Percentiles rank a stretch among this genome's conserved stretches.
phyloP scores from a whole-genome alignment of 2,113 vertebrate genomes.

The Rissa tridactyla region DNA sequence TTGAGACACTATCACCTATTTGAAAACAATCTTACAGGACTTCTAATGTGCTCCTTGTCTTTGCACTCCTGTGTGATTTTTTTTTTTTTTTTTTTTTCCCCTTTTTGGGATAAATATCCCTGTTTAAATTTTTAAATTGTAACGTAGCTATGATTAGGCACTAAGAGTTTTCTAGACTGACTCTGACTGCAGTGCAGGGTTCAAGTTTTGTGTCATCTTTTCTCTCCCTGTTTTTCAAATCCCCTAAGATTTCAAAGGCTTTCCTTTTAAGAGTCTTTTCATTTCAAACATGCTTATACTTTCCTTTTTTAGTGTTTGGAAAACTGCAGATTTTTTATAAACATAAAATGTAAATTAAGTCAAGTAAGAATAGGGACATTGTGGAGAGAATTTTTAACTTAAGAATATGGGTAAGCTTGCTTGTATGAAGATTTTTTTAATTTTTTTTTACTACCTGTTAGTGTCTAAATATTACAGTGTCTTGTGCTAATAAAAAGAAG shows the following conservation, averaged over 20 bases:
- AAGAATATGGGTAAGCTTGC: neutral
- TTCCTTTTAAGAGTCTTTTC: neutral
- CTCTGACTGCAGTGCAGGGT: neutral
- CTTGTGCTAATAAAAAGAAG: neutral
- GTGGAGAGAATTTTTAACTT: neutral
- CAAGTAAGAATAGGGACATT: neutral
- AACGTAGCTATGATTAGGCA: neutral
- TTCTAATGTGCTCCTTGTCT: neutral
- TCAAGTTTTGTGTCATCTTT: neutral
- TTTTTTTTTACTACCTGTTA: neutral
- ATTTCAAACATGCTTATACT: neutral
- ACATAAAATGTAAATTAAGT: neutral
- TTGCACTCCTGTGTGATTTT: neutral
- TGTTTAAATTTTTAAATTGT: neutral
- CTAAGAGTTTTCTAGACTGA: neutral
- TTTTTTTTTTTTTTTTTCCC: neutral
- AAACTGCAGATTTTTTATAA: neutral
- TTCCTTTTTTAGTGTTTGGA: neutral
- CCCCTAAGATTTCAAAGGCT: neutral
- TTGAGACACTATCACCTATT: rapidly evolving
- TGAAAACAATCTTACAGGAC: neutral
- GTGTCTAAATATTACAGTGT: neutral
- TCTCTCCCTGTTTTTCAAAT: neutral
- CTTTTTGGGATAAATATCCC: neutral
- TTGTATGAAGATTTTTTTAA: neutral